Conservation (phyloP, 2,797 vertebrate species). For the Margarornis squamiger region DNA sequence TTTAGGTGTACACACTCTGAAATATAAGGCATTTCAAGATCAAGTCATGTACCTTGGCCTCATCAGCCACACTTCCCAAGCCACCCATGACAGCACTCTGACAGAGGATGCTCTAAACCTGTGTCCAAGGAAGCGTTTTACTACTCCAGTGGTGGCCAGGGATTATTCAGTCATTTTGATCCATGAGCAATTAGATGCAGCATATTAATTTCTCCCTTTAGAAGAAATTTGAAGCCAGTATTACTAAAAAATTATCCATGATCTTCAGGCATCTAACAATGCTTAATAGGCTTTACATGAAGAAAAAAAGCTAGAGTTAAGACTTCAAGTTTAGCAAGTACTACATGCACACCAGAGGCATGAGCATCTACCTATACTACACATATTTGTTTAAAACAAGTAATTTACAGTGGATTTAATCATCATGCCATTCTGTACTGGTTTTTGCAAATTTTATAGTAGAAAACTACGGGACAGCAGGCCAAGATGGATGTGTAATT, state of each 20-base stretch:
- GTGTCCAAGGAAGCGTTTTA: not conserved
- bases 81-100: not conserved
- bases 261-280: not conserved
- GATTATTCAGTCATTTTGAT: not conserved
- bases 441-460: not conserved
- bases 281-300: not conserved
- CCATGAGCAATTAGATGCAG: not conserved
- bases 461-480: not conserved
- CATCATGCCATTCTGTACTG: not conserved
- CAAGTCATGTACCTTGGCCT: not conserved
- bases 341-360: not conserved
- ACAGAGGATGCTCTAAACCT: not conserved
- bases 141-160: not conserved
- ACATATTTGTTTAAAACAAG: not conserved
- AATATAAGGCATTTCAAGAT: not conserved
- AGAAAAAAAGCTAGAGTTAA: not conserved
- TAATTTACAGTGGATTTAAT: not conserved
- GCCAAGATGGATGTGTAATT: not conserved
- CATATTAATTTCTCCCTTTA: not conserved
- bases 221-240: conserved; percentile 5
- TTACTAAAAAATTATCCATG: not conserved
- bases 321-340: not conserved
- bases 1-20: not conserved
- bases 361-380: not conserved
- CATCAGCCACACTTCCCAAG: not conserved